phyloP scores from a whole-genome alignment of 2,113 vertebrate genomes.

The Phalacrocorax brasilianus region DNA sequence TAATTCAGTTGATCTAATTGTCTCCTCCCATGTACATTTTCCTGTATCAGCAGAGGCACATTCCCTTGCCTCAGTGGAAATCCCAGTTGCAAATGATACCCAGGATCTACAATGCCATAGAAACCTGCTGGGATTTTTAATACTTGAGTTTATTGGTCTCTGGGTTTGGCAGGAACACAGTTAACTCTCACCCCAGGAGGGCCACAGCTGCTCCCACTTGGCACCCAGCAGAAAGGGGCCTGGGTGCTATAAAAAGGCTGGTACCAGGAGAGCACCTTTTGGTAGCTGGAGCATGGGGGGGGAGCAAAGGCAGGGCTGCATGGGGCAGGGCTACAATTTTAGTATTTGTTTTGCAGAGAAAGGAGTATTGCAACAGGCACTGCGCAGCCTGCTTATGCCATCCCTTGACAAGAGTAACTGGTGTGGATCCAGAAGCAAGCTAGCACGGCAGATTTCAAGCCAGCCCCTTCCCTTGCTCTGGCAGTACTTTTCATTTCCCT shows the following conservation, averaged over 20 bases:
- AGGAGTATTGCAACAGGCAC: neutral
- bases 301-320: rapidly evolving
- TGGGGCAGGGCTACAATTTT: neutral
- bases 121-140: neutral
- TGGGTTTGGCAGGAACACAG: neutral
- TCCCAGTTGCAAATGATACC: neutral
- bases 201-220: neutral
- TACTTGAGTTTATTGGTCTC: neutral
- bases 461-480: neutral
- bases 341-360: neutral
- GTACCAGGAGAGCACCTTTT: rapidly evolving
- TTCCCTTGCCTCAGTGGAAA: neutral
- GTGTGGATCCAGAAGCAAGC: neutral
- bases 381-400: neutral
- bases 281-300: no score
- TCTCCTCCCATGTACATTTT: neutral
- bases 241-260: neutral
- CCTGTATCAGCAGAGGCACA: neutral
- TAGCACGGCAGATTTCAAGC: rapidly evolving
- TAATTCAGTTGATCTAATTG: conserved; percentile 27
- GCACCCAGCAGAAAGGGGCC: neutral
- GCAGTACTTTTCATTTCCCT: neutral
- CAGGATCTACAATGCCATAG: neutral
- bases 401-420: neutral
- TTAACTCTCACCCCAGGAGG: neutral